Conservation (phyloP, 1,140 invertebrate species). For the Drosophila nannoptera region DNA sequence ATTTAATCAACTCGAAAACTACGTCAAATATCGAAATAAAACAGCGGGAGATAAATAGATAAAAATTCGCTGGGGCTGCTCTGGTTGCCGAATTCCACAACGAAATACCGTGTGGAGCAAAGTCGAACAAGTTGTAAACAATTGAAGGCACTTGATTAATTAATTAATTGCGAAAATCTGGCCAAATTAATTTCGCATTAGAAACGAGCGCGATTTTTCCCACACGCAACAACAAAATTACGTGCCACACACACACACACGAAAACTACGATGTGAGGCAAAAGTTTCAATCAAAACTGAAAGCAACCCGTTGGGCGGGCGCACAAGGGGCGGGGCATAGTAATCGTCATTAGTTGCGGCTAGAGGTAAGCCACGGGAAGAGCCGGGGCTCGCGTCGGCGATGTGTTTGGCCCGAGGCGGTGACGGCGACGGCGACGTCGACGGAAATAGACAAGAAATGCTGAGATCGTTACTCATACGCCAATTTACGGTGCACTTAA, state of each 20-base stretch:
- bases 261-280: conserved; percentile 43
- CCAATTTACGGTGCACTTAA: conserved; percentile 75
- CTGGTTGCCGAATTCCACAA: conserved; percentile 15
- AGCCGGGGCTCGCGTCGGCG: neutral
- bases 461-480: conserved; percentile 71
- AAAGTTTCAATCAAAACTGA: conserved; percentile 51
- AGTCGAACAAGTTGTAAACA: conserved; percentile 62
- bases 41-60: conserved; percentile 75
- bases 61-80: conserved; percentile 55
- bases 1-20: conserved; percentile 71
- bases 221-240: conserved; percentile 35
- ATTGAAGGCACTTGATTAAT: conserved; percentile 68
- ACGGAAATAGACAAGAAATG: conserved; percentile 64
- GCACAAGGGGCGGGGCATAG: neutral
- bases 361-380: conserved; percentile 24
- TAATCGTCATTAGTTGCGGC: conserved; percentile 32
- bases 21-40: conserved; percentile 75
- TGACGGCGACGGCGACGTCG: conserved; percentile 50
- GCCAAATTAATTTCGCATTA: conserved; percentile 73
- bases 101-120: conserved; percentile 32
- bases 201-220: conserved; percentile 37
- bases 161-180: conserved; percentile 67
- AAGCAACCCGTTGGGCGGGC: conserved; percentile 9
- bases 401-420: conserved; percentile 30
- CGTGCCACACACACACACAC: conserved; percentile 15